Evolutionary conservation across 23 tunicate genomes (phyloP).

Genomic region (Trididemnum nubilum): DNA sequence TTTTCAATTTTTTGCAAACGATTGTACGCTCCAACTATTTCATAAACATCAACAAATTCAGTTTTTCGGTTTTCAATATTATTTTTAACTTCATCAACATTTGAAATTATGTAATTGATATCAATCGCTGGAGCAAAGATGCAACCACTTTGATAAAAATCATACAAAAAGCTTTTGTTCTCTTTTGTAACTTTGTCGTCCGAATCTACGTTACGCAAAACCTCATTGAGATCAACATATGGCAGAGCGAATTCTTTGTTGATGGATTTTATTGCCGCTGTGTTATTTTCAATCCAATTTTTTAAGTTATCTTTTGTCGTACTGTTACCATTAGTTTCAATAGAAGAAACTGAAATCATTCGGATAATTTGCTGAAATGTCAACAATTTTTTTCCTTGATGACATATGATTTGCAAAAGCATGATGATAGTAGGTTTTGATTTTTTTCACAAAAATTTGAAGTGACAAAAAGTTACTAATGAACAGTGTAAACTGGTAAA

Average conservation of each 20-base stretch:
- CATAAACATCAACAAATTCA: constrained; percentile 38
- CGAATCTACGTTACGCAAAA: background rate
- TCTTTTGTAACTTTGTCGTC: background rate
- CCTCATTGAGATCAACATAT: background rate
- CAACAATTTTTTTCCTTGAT: no score
- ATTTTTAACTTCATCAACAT: constrained; percentile 42
- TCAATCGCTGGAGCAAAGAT: constrained; percentile 61
- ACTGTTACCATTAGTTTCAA: no score
- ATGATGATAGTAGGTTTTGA: no score
- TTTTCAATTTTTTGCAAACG: constrained; percentile 9
- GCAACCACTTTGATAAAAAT: constrained; percentile 9
- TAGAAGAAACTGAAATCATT: no score
- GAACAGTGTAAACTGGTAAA: no score
- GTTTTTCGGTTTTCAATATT: constrained; percentile 43
- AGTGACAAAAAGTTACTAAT: no score
- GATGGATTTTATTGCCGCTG: background rate
- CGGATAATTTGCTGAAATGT: no score
- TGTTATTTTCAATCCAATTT: background rate
- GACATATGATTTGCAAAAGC: no score
- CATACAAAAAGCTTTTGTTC: constrained; percentile 31
- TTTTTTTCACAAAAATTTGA: no score
- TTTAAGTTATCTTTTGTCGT: no score
- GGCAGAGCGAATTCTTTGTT: constrained; percentile 41
- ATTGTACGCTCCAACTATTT: constrained; percentile 43
- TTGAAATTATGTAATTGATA: constrained; percentile 29